Base-by-base conservation (phyloP, 1,140 invertebrate species). In the Pogonomyrmex barbatus region DNA sequence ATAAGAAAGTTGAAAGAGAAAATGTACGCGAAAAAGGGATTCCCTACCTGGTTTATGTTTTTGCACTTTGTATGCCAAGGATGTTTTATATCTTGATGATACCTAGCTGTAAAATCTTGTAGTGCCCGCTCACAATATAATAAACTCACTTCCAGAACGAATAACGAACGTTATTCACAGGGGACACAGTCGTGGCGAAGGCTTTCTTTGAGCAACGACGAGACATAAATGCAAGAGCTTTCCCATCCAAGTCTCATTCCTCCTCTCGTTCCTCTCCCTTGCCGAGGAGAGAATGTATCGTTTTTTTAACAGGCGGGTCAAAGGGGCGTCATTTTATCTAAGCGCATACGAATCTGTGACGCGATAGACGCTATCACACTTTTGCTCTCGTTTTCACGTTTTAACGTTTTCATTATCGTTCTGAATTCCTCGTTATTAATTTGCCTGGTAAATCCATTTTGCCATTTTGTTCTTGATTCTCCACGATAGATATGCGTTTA, bases 111-210 rank as follows among this genome's bases (percentile, higher is more conserved):
- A 83, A 83, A 83, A 83, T 47, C 42, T 33, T 54, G 68, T 75
- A 58, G 30, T 75, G 36, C 42, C 68, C 56, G 54, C 42, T 73
- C 79, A 83, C 79, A 75, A 75, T 83, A 54, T 83, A 83, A 83
- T 75, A 83, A 83, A 83, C 68, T 75, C 68, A 83, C 79, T 75
- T 83, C 68, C 30, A 73, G 42, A 12, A 73, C 54, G 79, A 82
- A 83, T 83, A 83, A 83, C 79, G 68, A 83, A 83, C 79, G 68
- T 82, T 82, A 82, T 82, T 82, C 67, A 73, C 67, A 2, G 24
- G 73, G 82, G 71, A 85, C 42, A 50, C 33, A 62, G 45, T 14
- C 56, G 56, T 50, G 24, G 58, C 50, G 60, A 12, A 78, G 60
- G 39, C 54, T 70, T 82, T 82, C 78, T 86, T 70, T 58, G 65